Evolutionary conservation across 2,888 invertebrate species (phyloP).

Genomic region (Macaria notata): DNA sequence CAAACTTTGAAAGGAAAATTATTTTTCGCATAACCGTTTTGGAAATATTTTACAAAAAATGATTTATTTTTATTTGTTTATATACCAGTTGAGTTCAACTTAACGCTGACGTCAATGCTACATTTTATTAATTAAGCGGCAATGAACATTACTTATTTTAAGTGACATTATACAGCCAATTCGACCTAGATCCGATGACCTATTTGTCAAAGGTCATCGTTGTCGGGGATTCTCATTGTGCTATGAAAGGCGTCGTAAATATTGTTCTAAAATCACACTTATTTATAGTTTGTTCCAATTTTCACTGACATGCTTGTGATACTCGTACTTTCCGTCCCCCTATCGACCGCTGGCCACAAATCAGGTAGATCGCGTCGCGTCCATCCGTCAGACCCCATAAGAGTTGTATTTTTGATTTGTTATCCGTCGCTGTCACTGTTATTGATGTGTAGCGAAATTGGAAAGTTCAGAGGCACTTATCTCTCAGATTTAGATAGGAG

Average conservation of each 20-base stretch:
- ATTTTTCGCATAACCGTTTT: too few species aligned
- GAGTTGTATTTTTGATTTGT: slow-evolving; percentile 75
- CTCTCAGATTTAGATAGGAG: slow-evolving; percentile 79
- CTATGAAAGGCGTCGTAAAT: slow-evolving; percentile 5
- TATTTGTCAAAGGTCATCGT: slow-evolving; percentile 10
- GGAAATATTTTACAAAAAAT: too few species aligned
- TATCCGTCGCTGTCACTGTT: slow-evolving; percentile 74
- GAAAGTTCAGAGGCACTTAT: slow-evolving; percentile 80
- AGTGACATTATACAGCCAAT: neutral
- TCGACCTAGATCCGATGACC: slow-evolving; percentile 2
- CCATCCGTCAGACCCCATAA: slow-evolving; percentile 55
- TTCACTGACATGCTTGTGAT: neutral
- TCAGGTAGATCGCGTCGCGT: slow-evolving; percentile 34
- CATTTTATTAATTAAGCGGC: too few species aligned
- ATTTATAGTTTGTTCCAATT: slow-evolving; percentile 11
- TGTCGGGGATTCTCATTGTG: slow-evolving; percentile 3
- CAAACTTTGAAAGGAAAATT: too few species aligned
- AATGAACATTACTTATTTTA: too few species aligned
- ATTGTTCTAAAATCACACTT: slow-evolving; percentile 8
- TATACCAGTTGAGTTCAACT: too few species aligned
- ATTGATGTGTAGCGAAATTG: slow-evolving; percentile 82
- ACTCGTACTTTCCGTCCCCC: slow-evolving; percentile 11
- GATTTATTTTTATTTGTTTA: too few species aligned
- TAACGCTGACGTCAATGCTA: too few species aligned
- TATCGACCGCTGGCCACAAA: slow-evolving; percentile 22